A percentile compares a stretch with the other conserved stretches of the same genome.
phyloP scores from a whole-genome alignment of 2,888 invertebrate species.

The Drosophila borborema region DNA sequence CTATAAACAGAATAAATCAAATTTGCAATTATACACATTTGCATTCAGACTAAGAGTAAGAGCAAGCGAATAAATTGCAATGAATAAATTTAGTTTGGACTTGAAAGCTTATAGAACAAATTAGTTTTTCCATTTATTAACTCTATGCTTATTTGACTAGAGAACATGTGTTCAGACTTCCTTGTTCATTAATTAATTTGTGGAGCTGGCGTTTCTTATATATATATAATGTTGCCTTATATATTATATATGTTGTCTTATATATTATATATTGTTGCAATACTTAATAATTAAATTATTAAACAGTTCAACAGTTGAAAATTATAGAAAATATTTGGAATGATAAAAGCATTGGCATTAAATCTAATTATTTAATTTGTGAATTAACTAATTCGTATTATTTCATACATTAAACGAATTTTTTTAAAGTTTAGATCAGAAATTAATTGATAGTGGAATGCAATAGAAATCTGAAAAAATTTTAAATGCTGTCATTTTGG shows the following conservation, averaged over 20 bases:
- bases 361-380: neutral
- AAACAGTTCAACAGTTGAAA: neutral
- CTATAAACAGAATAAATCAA: conserved; percentile 28
- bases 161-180: neutral
- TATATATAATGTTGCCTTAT: too few species aligned
- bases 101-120: too few species aligned
- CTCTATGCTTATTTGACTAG: neutral
- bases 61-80: neutral
- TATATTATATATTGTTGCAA: neutral
- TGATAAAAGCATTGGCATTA: neutral
- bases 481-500: neutral
- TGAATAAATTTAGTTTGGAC: neutral
- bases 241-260: neutral
- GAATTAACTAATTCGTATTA: neutral
- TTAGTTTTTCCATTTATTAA: neutral
- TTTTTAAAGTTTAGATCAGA: neutral
- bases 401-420: neutral
- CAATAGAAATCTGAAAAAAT: too few species aligned
- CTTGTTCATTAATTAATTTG: neutral
- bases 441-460: neutral
- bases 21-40: conserved; percentile 28
- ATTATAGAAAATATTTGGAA: neutral
- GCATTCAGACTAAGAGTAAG: conserved; percentile 13
- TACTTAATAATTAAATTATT: neutral
- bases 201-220: neutral